Conservation (phyloP, 2,113 vertebrate genomes). For the Xyliphius kryptos region DNA sequence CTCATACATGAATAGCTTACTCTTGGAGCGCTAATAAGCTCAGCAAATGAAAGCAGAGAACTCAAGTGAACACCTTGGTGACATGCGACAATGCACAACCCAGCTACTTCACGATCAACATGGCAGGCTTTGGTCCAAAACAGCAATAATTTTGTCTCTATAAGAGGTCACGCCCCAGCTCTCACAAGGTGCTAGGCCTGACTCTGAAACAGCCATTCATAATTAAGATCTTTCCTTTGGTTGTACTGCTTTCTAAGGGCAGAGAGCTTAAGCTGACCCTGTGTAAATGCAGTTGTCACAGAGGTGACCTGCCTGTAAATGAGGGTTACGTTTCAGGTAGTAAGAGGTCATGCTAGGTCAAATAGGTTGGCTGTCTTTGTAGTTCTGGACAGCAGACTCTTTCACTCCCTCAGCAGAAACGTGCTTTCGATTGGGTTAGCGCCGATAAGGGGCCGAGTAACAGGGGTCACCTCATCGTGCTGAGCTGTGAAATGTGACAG, state of each 20-base stretch:
- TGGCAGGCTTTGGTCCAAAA: constrained; percentile 35
- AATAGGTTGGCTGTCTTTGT: constrained; percentile 50
- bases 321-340: constrained; percentile 68
- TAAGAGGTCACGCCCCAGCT: constrained; percentile 45
- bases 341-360: constrained; percentile 54
- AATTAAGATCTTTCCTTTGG: constrained; percentile 57
- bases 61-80: constrained; percentile 4
- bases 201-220: constrained; percentile 49
- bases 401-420: constrained; percentile 65
- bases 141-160: constrained; percentile 40
- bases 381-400: constrained; percentile 51
- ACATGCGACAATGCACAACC: constrained; percentile 31
- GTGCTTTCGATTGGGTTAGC: constrained; percentile 71
- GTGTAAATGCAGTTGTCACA: constrained; percentile 72
- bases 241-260: constrained; percentile 53
- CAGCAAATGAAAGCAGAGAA: constrained; percentile 2
- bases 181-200: constrained; percentile 39
- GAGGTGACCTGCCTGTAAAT: constrained; percentile 69
- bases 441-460: constrained; percentile 63
- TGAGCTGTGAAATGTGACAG: constrained; percentile 72
- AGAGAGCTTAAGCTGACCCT: constrained; percentile 68
- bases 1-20: constrained; percentile 6
- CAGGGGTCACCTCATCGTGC: constrained; percentile 63
- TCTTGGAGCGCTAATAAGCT: constrained; percentile 13
- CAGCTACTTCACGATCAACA: constrained; percentile 2